Evolutionary conservation across 1,140 invertebrate genomes (phyloP).

Genomic region (Aphidius ervi): DNA sequence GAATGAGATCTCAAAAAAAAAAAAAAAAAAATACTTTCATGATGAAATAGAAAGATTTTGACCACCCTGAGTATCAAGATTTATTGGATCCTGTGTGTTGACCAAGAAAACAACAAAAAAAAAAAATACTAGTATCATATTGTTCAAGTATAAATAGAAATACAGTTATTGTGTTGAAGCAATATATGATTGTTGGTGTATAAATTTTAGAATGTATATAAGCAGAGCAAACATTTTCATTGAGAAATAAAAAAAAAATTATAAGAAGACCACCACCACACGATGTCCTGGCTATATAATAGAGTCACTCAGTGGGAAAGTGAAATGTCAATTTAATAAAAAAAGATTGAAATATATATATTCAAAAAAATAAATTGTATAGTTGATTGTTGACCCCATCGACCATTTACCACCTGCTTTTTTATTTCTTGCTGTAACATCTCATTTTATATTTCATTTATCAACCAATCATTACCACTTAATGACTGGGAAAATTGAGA

Average conservation of each 20-base stretch:
- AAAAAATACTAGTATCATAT: no score
- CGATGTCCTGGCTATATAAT: constrained; percentile 22
- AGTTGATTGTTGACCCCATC: not conserved
- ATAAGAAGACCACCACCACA: constrained; percentile 18
- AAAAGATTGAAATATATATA: not conserved
- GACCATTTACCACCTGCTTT: constrained; percentile 13
- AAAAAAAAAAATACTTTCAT: no score
- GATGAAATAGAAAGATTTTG: constrained; percentile 21
- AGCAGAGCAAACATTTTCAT: constrained; percentile 41
- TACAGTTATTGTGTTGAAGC: not conserved
- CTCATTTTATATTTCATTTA: constrained; percentile 12
- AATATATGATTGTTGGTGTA: constrained; percentile 8
- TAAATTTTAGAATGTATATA: constrained; percentile 7
- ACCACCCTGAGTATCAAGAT: constrained; percentile 43
- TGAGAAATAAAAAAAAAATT: constrained; percentile 22
- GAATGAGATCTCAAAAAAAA: not conserved
- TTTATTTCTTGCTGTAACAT: not conserved
- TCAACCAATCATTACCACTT: not conserved
- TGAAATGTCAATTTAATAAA: constrained; percentile 28
- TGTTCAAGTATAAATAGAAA: constrained; percentile 1
- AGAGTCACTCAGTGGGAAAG: constrained; percentile 28
- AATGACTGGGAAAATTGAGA: not conserved
- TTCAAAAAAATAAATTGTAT: constrained; percentile 4
- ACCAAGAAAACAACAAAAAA: constrained; percentile 26
- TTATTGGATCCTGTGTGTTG: constrained; percentile 39